Base-by-base conservation (phyloP, 64 coral and sea anemone genomes). In the Hydrozoanthus tunicans region DNA sequence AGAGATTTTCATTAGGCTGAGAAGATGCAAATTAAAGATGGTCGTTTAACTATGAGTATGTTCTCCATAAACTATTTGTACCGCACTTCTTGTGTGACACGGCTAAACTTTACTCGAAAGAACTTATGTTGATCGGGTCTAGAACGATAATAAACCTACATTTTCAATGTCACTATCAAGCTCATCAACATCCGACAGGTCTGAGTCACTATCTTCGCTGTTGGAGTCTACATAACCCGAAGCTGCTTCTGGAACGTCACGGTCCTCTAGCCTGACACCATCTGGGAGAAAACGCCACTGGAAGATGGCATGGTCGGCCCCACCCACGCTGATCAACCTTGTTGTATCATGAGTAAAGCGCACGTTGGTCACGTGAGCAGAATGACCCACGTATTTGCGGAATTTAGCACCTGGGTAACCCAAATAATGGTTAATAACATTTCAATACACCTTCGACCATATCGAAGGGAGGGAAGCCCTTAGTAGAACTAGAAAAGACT, bases 121-220 rank as follows among this genome's bases (percentile, higher is more conserved):
- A 13, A 13, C 63, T 11, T 9, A 65, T 14, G 63, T 14, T 65
- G 63, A 14, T 3, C 17, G 3, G 5, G 64, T 15, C 12, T 14
- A 3, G 3, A 15, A 6, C 4, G 7, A 73, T 15, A 6, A 23
- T 64, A 24, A 61, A 89, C 94, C 90, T 90, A 99, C 97, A 73
- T 99, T 99, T 68, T 99, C 97, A 58, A 99, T 88, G 62, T 99
- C 97, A 70, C 97, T 99, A 56, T 99, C 97, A 8, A 99, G 79
- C 85, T 99, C 94, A 11, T 92, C 97, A 55, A 89, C 91, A 94
- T 99, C 97, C 54, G 97, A 99, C 0, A 93, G 91, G 43, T 99
- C 97, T 4, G 97, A 99, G 65, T 99, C 97, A 79, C 97, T 99
- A 32, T 95, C 91, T 52, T 95, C 94, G 62, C 94, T 95, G 69